phyloP scores from a whole-genome alignment of 2,113 vertebrate species.

The Clupea harengus region DNA sequence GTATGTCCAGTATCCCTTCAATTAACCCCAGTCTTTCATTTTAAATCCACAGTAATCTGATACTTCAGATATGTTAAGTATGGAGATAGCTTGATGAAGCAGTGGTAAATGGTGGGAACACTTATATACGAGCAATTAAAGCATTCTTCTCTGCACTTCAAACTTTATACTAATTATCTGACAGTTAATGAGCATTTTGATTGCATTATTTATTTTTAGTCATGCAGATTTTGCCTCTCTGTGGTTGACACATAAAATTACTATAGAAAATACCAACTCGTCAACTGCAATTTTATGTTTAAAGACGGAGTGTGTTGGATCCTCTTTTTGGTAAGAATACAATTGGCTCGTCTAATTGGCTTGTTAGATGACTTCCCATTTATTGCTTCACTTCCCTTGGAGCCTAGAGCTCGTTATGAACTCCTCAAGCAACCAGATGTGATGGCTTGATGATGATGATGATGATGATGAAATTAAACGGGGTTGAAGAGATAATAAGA shows the following conservation, averaged over 20 bases:
- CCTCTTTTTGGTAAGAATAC: not conserved
- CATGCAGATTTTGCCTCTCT: not conserved
- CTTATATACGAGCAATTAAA: not conserved
- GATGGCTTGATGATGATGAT: not conserved
- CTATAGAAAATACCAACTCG: not conserved
- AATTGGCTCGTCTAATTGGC: not conserved
- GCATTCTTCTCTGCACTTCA: not conserved
- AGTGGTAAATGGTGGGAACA: constrained; percentile 8
- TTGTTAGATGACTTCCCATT: too few species aligned
- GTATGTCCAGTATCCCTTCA: not conserved
- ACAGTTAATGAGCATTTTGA: constrained; percentile 13
- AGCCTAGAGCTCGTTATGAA: not conserved
- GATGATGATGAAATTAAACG: not conserved
- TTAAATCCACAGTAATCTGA: constrained; percentile 19
- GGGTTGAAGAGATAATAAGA: not conserved
- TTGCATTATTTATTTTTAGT: constrained; percentile 5
- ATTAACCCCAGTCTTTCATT: not conserved
- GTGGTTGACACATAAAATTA: not conserved
- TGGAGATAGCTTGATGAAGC: constrained; percentile 3
- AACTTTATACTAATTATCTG: not conserved
- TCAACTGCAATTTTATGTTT: not conserved
- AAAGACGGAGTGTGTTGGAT: not conserved
- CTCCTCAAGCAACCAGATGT: not conserved
- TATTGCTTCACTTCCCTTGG: not conserved
- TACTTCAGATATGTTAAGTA: not conserved